Conservation (phyloP, 1,140 invertebrate species). For the Babylonia areolata region DNA sequence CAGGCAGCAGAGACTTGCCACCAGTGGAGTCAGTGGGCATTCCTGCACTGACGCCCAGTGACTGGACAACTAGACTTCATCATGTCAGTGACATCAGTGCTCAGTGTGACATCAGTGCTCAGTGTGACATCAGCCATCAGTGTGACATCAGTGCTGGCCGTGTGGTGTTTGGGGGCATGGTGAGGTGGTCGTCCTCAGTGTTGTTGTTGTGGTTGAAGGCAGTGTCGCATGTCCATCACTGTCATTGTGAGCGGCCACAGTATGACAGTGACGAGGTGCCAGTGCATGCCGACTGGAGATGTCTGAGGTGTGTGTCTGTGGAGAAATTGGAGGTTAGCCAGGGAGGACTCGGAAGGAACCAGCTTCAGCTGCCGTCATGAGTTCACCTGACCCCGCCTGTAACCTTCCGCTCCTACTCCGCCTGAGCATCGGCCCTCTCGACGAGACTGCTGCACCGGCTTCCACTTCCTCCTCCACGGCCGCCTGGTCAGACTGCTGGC, state of each 20-base stretch:
- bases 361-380: constrained; percentile 10
- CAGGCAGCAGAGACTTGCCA: too few species aligned
- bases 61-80: too few species aligned
- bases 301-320: neutral
- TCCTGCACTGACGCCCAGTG: too few species aligned
- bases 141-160: too few species aligned
- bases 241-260: neutral
- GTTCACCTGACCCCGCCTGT: neutral
- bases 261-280: neutral
- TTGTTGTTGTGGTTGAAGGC: neutral
- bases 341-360: neutral
- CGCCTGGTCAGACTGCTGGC: too few species aligned
- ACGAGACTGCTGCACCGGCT: neutral
- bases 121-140: too few species aligned
- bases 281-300: neutral
- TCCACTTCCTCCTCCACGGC: too few species aligned
- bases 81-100: too few species aligned
- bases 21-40: too few species aligned
- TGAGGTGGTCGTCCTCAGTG: neutral
- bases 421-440: neutral
- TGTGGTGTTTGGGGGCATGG: neutral
- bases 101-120: too few species aligned
- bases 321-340: neutral
- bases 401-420: neutral
- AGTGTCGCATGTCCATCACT: neutral